Evolutionary conservation across 2,888 invertebrate genomes (phyloP).

Genomic region (Zhuqinia jingwanae): DNA sequence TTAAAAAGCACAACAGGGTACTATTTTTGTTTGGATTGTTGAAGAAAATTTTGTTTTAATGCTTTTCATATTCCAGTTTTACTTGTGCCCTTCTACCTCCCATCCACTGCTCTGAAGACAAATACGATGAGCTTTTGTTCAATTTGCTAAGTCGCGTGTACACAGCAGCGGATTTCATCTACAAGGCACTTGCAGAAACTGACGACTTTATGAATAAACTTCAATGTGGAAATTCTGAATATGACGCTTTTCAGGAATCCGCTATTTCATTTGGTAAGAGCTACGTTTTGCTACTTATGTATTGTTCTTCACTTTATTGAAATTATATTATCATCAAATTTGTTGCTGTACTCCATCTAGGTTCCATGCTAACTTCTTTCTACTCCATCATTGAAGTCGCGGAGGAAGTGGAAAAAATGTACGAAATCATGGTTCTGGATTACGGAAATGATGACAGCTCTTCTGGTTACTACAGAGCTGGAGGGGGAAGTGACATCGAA

Average conservation of each 20-base stretch:
- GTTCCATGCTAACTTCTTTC: not conserved
- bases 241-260: not conserved
- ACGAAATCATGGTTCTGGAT: constrained; percentile 32
- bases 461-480: constrained; percentile 15
- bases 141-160: not conserved
- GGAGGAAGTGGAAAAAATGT: not conserved
- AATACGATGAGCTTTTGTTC: constrained; percentile 47
- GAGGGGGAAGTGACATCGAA: no score
- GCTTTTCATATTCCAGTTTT: not conserved
- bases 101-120: constrained; percentile 17
- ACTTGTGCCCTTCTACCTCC: constrained; percentile 14
- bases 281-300: not conserved
- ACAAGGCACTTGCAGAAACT: not conserved
- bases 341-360: no score
- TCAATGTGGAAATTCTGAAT: not conserved
- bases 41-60: not conserved
- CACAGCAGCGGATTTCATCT: not conserved
- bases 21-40: no score
- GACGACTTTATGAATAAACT: not conserved
- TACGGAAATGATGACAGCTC: not conserved
- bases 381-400: not conserved
- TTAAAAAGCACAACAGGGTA: no score
- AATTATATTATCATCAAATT: no score
- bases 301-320: not conserved
- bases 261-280: constrained; percentile 6